These are phyloP conservation scores for Aquatica leii DNA, from an alignment of 2,888 invertebrate genomes.

Conservation along the genomic window DNA sequence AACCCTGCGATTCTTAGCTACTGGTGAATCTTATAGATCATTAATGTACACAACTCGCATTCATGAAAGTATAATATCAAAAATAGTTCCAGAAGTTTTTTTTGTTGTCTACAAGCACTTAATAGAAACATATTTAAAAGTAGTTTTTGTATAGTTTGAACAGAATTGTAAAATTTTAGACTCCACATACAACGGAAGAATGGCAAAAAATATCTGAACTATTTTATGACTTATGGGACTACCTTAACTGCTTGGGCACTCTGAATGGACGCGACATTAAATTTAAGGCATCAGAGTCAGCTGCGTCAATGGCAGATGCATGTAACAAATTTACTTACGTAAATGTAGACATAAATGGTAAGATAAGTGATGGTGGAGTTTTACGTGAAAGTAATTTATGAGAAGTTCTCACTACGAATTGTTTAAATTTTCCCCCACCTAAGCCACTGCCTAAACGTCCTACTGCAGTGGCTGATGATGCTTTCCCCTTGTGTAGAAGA, in stretches of 20 bases:
- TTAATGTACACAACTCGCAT: too few relatives aligned
- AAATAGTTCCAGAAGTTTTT: neutral
- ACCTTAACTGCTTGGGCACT: constrained; percentile 43
- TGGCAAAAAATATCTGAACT: constrained; percentile 20
- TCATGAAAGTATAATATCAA: neutral
- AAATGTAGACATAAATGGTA: constrained; percentile 45
- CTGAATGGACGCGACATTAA: constrained; percentile 45
- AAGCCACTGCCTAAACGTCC: neutral
- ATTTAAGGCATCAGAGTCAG: constrained; percentile 31
- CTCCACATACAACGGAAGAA: constrained; percentile 16
- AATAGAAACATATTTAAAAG: neutral
- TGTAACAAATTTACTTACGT: constrained; percentile 45
- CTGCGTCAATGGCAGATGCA: constrained; percentile 45
- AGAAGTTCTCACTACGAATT: neutral
- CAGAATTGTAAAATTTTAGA: neutral
- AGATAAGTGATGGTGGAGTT: constrained; percentile 45
- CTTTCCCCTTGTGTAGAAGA: neutral
- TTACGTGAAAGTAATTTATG: constrained; percentile 23
- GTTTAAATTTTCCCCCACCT: constrained; percentile 1
- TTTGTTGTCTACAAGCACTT: neutral
- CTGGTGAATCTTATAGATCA: too few relatives aligned
- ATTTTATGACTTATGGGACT: constrained; percentile 39
- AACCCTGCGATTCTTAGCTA: too few relatives aligned
- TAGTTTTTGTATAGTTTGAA: neutral
- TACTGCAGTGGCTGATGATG: constrained; percentile 12